These are phyloP conservation scores for Ploceus nigricollis DNA, from an alignment of 2,113 vertebrate genomes.

Conservation along the genomic window DNA sequence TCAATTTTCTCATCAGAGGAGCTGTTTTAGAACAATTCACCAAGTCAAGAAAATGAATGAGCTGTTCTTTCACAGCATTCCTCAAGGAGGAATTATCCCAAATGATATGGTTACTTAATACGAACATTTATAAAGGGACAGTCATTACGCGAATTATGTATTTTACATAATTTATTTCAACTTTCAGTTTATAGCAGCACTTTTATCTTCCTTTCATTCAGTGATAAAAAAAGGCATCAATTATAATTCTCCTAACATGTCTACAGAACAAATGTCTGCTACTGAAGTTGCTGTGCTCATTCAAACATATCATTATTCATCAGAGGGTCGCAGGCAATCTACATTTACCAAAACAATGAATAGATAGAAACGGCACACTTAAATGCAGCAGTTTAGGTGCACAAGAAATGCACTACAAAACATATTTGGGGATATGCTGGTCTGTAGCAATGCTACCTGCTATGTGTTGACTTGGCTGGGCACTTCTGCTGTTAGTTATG, in stretches of 20 bases:
- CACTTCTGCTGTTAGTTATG: background rate
- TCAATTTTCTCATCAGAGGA: slow-evolving; percentile 32
- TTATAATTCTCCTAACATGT: slow-evolving; percentile 45
- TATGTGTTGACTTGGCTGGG: background rate
- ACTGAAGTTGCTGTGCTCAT: slow-evolving; percentile 47
- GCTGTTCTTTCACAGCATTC: slow-evolving; percentile 23
- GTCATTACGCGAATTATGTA: slow-evolving; percentile 54
- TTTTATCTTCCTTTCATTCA: slow-evolving; percentile 49
- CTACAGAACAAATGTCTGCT: slow-evolving; percentile 38
- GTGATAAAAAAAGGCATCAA: slow-evolving; percentile 44
- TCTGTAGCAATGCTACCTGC: background rate
- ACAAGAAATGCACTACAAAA: background rate
- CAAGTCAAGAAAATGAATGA: slow-evolving; percentile 61
- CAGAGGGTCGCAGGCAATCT: background rate
- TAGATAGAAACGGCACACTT: background rate
- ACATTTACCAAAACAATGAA: slow-evolving; percentile 40
- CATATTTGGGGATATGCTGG: background rate
- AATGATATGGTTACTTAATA: slow-evolving; percentile 63
- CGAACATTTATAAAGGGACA: slow-evolving; percentile 54
- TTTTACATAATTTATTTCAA: slow-evolving; percentile 62
- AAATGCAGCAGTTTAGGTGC: background rate
- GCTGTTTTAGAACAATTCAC: slow-evolving; percentile 49
- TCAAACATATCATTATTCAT: slow-evolving; percentile 40
- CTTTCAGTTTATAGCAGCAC: slow-evolving; percentile 37
- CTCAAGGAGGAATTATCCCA: slow-evolving; percentile 51